These are phyloP conservation scores for Ursus arctos DNA, from an alignment of 2,113 vertebrate species.

Conservation along the genomic window DNA sequence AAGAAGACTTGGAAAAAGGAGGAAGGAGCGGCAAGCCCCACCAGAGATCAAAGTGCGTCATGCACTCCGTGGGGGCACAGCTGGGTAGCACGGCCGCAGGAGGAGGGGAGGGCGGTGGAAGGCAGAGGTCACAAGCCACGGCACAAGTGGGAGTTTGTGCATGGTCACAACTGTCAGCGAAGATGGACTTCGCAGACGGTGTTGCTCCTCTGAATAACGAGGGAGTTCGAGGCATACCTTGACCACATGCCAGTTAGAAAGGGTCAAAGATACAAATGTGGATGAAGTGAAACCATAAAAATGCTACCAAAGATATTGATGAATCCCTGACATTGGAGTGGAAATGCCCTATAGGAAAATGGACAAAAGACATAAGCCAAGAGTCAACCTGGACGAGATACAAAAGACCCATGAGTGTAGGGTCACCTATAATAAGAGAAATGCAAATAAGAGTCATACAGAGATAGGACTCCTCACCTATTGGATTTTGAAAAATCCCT, in stretches of 20 bases:
- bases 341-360: rapidly evolving
- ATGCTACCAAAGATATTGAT: rapidly evolving
- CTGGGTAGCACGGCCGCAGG: rapidly evolving
- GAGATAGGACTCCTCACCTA: rapidly evolving
- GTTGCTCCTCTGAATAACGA: rapidly evolving
- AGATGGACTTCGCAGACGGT: rapidly evolving
- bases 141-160: rapidly evolving
- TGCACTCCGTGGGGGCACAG: too few species aligned
- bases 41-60: background rate
- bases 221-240: rapidly evolving
- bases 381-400: background rate
- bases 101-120: rapidly evolving
- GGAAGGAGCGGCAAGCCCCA: background rate
- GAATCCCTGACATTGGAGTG: rapidly evolving
- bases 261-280: rapidly evolving
- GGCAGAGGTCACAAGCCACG: background rate
- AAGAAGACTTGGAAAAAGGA: background rate
- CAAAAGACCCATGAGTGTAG: rapidly evolving
- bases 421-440: background rate
- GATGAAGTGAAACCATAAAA: background rate
- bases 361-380: rapidly evolving
- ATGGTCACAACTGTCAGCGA: rapidly evolving
- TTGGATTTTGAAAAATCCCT: rapidly evolving
- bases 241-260: background rate
- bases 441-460: rapidly evolving